Conservation (phyloP, 2,888 invertebrate genomes). For the Drosophila basisetae region DNA sequence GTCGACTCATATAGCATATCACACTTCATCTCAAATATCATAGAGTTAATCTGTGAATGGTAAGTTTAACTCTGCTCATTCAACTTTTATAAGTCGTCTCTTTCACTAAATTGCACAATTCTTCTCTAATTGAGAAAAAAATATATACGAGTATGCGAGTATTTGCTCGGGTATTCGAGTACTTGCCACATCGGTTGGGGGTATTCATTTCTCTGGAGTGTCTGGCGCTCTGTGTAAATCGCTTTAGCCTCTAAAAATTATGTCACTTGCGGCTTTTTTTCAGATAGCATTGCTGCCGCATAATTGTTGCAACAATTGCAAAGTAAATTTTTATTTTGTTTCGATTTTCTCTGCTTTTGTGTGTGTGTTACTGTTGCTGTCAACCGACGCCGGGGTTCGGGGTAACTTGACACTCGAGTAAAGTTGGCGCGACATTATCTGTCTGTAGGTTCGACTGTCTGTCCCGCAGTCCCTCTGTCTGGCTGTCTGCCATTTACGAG, state of each 20-base stretch:
- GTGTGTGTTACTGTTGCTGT: conserved; percentile 33
- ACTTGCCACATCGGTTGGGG: conserved; percentile 12
- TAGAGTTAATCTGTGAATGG: conserved; percentile 43
- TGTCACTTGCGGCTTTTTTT: conserved; percentile 74
- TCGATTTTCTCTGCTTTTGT: conserved; percentile 36
- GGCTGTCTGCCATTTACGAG: conserved; percentile 16
- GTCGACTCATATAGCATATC: conserved; percentile 42
- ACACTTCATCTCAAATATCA: conserved; percentile 47
- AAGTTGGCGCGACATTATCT: conserved; percentile 69
- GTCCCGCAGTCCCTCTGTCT: conserved; percentile 17
- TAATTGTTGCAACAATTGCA: conserved; percentile 60
- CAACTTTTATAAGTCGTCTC: conserved; percentile 28
- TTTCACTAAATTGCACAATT: conserved; percentile 71
- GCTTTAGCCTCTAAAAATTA: conserved; percentile 70
- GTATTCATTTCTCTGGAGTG: conserved; percentile 22
- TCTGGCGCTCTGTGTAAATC: conserved; percentile 46
- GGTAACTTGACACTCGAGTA: conserved; percentile 67
- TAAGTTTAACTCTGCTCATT: conserved; percentile 54
- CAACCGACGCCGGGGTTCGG: conserved; percentile 28
- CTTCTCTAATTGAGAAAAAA: conserved; percentile 63
- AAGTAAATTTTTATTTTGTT: conserved; percentile 45
- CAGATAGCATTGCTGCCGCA: conserved; percentile 42
- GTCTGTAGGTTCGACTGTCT: conserved; percentile 36
- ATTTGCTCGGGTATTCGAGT: conserved; percentile 16
- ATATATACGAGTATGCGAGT: neutral